phyloP scores from a whole-genome alignment of 2,113 vertebrate genomes.

The Leucoraja erinaceus region DNA sequence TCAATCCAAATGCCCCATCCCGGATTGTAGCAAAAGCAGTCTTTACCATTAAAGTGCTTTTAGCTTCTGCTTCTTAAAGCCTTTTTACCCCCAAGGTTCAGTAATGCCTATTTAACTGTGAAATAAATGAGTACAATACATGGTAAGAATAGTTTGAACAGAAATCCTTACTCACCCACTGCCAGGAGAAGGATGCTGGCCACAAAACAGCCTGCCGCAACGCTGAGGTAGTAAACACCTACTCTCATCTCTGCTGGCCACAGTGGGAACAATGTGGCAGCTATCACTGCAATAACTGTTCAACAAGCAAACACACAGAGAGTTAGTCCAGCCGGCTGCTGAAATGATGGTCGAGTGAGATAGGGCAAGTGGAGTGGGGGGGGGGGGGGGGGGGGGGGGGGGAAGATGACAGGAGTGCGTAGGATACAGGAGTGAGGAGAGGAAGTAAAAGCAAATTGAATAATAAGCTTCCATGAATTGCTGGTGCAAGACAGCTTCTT shows the following conservation, averaged over 20 bases:
- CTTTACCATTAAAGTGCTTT: no score
- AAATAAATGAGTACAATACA: neutral
- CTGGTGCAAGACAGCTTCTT: neutral
- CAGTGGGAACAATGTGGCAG: constrained; percentile 91
- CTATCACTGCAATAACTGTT: constrained; percentile 91
- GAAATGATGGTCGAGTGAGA: neutral
- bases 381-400: neutral
- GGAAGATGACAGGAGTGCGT: neutral
- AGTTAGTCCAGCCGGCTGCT: neutral
- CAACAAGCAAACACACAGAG: constrained; percentile 38
- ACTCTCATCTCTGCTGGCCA: constrained; percentile 99
- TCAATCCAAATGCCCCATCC: no score
- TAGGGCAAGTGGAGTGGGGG: neutral
- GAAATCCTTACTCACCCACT: constrained; percentile 71
- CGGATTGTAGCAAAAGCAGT: no score
- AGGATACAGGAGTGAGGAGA: no score
- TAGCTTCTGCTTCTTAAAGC: no score
- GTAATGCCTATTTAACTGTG: neutral
- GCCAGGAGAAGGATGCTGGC: constrained; percentile 94
- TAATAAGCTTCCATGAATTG: neutral
- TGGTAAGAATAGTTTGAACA: neutral
- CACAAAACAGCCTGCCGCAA: constrained; percentile 93
- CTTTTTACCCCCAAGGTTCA: no score
- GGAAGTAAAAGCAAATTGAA: neutral
- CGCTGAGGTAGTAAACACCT: constrained; percentile 95